Evolutionary conservation across 2,888 invertebrate species (phyloP), one percentile per base, ranked within the genome.

Genomic region (Troides aeacus): DNA sequence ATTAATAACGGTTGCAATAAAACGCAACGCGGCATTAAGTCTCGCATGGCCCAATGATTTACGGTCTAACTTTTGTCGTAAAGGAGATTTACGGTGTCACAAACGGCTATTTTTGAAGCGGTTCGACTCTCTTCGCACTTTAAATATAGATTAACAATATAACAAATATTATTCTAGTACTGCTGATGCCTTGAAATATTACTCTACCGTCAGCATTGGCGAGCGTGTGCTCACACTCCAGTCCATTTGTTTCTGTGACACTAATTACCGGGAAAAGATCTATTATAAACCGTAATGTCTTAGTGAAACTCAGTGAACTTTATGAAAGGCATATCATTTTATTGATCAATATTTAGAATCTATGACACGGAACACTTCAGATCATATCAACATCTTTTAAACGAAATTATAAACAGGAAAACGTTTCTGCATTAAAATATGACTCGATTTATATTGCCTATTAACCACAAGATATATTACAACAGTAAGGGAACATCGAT

Each of bases 131-230:
- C 87, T 87, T 86, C 87, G 81, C 89, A 84, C 83, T 87, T 87
- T 90, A 90, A 89, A 86, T 89, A 89, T 91, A 91, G 89, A 84
- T 80, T 80, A 79, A 84, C 86, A 90, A 88, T 87, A 87, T 85
- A 85, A 87, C 84, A 83, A 85, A 86, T 86, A 83, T 86, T 85
- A 84, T 84, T 85, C 84, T 79, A 83, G 83, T 81, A 81, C 78
- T 79, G 81, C 75, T 78, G 84, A 79, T 80, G 81, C 84, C 84
- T 84, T 85, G 84, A 85, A 84, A 85, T 86, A 83, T 81, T 79
- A 80, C 76, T 80, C 78, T 79, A 78, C 77, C 80, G 81, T 80
- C 78, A 77, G 76, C 74, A 42, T 56, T 24, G 56, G 64, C 73
- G 64, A 76, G 74, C 70, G 77, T 75, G 75, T 72, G 70, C 76